Base-by-base conservation (phyloP, 2,797 vertebrate species). In the Diplodus puntazzo region DNA sequence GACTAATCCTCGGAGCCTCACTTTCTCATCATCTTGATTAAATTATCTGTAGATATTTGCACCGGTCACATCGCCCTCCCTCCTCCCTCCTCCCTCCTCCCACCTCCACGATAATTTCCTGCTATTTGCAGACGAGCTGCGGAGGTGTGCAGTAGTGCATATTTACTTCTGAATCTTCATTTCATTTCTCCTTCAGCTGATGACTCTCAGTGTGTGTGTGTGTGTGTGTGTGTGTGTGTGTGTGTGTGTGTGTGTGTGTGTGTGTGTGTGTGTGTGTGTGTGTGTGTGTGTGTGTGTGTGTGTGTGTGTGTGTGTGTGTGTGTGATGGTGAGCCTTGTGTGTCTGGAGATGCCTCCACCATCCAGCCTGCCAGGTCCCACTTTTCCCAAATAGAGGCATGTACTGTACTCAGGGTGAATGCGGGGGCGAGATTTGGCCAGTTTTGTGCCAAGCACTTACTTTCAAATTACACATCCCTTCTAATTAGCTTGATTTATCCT, bases 401-500 rank as follows among this genome's bases (percentile, higher is more conserved):
- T 46, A 55, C 74, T 79, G 42, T 73, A 30, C 46, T 82, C 21
- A 53, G 64, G 60, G 71, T 67, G 71, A 39, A n/a, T 13, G 71
- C 5, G 34, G 77, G 55, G 76, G 68, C 18, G 79, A 77, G 43
- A 58, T 73, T 57, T 77, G 64, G 25, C 74, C 62, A 78, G 61
- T 30, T 82, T 48, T 48, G 57, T 70, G 80, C 83, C 77, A 60
- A 79, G 49, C 65, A 68, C 75, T 88, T 75, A 53, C 75, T 81
- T 85, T 81, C 49, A 81, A 77, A 85, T 89, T 73, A 75, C 73
- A 72, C 85, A 27, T 68, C 73, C 54, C 69, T 81, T 75, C 67
- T 82, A 87, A 90, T 91, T 64, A 82, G 69, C 75, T 34, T 81
- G 83, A 90, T 89, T 82, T 69, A 61, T 76, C 55, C 55, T 11